Conservation (phyloP, 35 echinoderm and acorn worm species). For the Lytechinus variegatus region DNA sequence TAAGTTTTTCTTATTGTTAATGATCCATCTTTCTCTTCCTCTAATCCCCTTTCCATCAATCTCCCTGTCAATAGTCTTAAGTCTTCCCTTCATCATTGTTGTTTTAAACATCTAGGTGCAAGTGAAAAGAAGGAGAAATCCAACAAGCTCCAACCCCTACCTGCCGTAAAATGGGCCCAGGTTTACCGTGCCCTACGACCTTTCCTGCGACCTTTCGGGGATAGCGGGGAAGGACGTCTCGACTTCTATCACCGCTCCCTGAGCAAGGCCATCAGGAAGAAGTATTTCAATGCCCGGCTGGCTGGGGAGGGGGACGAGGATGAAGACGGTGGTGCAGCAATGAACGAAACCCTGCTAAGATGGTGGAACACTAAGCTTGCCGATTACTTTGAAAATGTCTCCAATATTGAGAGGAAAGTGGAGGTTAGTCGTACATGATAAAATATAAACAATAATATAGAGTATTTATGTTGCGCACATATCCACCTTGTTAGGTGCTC, state of each 20-base stretch:
- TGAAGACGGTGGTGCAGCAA: conserved; percentile 1
- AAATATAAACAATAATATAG: too few relatives aligned
- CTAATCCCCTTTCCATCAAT: too few relatives aligned
- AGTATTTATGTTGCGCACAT: too few relatives aligned
- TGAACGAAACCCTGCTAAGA: neutral
- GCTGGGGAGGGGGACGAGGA: neutral
- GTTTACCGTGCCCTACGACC: conserved; percentile 81
- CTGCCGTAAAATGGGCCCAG: conserved; percentile 87
- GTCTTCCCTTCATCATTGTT: neutral
- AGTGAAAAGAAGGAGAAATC: conserved; percentile 38
- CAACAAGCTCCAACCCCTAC: conserved; percentile 31
- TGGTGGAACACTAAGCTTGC: conserved; percentile 95
- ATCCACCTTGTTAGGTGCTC: too few relatives aligned
- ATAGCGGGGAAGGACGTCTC: conserved; percentile 92
- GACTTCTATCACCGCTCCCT: conserved; percentile 98
- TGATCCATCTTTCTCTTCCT: too few relatives aligned
- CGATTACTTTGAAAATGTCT: conserved; percentile 81
- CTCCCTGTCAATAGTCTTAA: too few relatives aligned
- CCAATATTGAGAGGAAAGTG: conserved; percentile 88
- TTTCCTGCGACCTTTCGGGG: conserved; percentile 93
- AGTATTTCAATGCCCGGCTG: conserved; percentile 73
- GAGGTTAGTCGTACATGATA: conserved; percentile 82
- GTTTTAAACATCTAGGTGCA: neutral
- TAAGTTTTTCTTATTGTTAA: too few relatives aligned
- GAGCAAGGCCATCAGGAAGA: conserved; percentile 91